phyloP scores from a whole-genome alignment of 2,797 vertebrate species.

The Pangasius larnaudii region DNA sequence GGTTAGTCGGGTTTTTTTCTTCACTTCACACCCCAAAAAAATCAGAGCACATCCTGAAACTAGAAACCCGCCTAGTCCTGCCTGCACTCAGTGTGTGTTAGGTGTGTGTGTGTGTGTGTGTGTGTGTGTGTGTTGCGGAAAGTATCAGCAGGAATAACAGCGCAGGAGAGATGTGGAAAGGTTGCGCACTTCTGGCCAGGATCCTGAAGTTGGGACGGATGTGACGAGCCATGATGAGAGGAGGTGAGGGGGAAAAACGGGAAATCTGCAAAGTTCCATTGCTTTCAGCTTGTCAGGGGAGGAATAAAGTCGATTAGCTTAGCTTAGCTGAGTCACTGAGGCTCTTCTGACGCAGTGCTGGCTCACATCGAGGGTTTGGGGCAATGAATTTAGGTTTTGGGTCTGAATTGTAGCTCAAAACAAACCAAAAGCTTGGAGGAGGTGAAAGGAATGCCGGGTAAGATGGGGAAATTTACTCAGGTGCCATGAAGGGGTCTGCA shows the following conservation, averaged over 20 bases:
- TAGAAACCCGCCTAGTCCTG: not conserved
- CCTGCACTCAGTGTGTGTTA: not conserved
- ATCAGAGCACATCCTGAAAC: conserved; percentile 8
- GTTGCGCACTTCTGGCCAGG: conserved; percentile 66
- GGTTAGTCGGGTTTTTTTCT: conserved; percentile 61
- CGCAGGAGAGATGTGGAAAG: conserved; percentile 66
- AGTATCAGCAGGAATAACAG: not conserved
- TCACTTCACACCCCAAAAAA: not conserved
- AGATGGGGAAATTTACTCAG: not conserved
- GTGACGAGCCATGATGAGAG: conserved; percentile 64
- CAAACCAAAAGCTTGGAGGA: not conserved
- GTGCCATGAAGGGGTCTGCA: not conserved
- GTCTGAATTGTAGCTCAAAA: not conserved
- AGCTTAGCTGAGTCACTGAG: conserved; percentile 76
- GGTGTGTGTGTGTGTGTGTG: conserved; percentile 31
- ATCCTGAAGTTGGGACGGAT: conserved; percentile 69
- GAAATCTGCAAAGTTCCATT: not conserved
- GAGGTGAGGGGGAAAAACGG: conserved; percentile 67
- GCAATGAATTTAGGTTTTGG: not conserved
- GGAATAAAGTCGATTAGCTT: conserved; percentile 16
- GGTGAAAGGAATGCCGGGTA: not conserved
- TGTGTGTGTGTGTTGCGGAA: conserved; percentile 24
- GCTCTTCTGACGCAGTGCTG: conserved; percentile 67
- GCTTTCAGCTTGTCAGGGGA: not conserved
- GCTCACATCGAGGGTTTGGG: not conserved